phyloP scores from a whole-genome alignment of 2,797 vertebrate species.

The Hippocampus kuda region DNA sequence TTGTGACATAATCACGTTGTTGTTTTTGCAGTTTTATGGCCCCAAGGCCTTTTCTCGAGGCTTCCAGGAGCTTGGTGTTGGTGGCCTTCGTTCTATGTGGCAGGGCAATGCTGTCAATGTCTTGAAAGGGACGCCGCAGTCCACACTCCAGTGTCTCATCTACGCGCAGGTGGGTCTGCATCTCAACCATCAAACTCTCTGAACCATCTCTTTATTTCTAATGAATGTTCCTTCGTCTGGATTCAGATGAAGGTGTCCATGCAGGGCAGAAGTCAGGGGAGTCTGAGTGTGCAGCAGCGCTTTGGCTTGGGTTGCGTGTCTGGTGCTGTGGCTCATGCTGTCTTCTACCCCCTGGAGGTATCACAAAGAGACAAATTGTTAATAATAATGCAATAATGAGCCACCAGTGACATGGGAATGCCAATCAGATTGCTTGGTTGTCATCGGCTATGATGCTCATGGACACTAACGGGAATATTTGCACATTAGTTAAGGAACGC shows the following conservation, averaged over 20 bases:
- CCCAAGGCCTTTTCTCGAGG: constrained; percentile 61
- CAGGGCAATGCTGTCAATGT: constrained; percentile 68
- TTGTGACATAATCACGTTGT: not conserved
- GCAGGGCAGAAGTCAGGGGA: constrained; percentile 46
- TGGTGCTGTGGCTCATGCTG: constrained; percentile 62
- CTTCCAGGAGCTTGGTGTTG: constrained; percentile 52
- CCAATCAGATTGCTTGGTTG: not conserved
- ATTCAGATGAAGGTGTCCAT: constrained; percentile 60
- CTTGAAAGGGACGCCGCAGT: constrained; percentile 70
- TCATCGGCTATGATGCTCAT: no score
- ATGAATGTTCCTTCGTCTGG: not conserved
- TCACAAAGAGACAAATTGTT: constrained; percentile 5
- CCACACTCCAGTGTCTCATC: constrained; percentile 68
- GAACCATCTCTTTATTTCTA: constrained; percentile 5
- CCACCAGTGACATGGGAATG: not conserved
- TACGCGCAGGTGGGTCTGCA: constrained; percentile 57
- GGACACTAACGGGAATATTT: no score
- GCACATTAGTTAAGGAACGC: no score
- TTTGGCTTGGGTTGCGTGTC: constrained; percentile 68
- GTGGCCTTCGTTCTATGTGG: constrained; percentile 66
- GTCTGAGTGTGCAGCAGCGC: constrained; percentile 61
- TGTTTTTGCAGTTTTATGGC: constrained; percentile 54
- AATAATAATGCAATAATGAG: not conserved
- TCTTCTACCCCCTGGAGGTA: constrained; percentile 74
- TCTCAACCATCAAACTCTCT: constrained; percentile 6